These are phyloP conservation scores for Polypedilum vanderplanki DNA, from an alignment of 1,140 invertebrate genomes.

Conservation along the genomic window DNA sequence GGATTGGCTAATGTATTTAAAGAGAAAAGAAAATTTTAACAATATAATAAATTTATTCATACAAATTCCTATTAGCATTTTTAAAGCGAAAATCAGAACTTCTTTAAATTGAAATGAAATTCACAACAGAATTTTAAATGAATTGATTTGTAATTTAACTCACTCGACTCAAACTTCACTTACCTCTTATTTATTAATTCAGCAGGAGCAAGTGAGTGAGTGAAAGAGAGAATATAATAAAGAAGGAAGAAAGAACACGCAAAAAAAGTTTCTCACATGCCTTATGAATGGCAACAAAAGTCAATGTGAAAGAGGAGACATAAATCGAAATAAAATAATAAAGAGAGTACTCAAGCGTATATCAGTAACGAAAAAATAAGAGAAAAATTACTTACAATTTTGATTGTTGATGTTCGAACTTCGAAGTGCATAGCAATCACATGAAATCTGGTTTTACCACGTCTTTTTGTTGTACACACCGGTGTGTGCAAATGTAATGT, in stretches of 20 bases:
- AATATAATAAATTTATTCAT: too few species aligned
- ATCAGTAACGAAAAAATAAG: neutral
- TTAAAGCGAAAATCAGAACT: constrained; percentile 18
- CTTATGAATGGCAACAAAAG: neutral
- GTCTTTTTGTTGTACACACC: neutral
- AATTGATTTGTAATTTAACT: constrained; percentile 20
- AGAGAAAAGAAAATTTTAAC: neutral
- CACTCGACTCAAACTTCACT: neutral
- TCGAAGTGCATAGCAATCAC: neutral
- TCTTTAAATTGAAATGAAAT: neutral
- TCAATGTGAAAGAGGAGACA: neutral
- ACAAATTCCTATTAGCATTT: neutral
- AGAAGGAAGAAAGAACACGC: neutral
- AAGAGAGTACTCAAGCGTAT: constrained; percentile 5
- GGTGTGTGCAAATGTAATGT: neutral
- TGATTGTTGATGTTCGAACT: constrained; percentile 11
- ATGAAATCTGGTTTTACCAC: constrained; percentile 17
- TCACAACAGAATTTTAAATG: neutral
- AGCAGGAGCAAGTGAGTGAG: neutral
- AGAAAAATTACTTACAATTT: constrained; percentile 19
- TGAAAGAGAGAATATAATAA: too few species aligned
- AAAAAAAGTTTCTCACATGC: constrained; percentile 13
- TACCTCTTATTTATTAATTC: neutral
- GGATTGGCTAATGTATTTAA: neutral
- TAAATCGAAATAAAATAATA: constrained; percentile 20